These are phyloP conservation scores for Leucosticte australis DNA, from an alignment of 2,113 vertebrate genomes.

Conservation along the genomic window DNA sequence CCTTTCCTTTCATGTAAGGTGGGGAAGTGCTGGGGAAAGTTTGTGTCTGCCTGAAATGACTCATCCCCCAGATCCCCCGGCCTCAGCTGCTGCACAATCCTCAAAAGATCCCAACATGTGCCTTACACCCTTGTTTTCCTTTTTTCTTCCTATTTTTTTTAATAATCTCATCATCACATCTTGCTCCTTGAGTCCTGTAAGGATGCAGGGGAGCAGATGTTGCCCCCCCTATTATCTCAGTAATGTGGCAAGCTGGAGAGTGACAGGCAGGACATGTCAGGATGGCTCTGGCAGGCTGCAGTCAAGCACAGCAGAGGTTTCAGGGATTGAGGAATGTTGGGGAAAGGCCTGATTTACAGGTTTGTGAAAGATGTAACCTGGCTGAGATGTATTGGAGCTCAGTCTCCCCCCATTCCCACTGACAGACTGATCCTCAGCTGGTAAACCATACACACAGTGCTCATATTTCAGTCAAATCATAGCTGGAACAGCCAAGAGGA, in stretches of 20 bases:
- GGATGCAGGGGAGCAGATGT: background rate
- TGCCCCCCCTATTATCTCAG: background rate
- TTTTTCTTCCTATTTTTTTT: background rate
- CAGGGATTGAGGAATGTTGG: background rate
- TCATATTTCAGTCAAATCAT: background rate
- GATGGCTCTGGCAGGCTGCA: background rate
- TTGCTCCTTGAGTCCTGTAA: background rate
- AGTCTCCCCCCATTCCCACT: background rate
- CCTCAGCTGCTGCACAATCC: background rate
- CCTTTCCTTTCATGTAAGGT: conserved; percentile 17
- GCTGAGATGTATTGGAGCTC: fast-evolving
- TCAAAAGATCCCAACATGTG: background rate
- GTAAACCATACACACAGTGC: background rate
- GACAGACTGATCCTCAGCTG: background rate
- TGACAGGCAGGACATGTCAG: background rate
- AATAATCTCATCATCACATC: background rate
- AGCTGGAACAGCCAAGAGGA: background rate
- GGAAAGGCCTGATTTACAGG: background rate
- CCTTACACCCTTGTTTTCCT: background rate
- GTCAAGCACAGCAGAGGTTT: background rate
- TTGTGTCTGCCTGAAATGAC: background rate
- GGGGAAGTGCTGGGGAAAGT: conserved; percentile 1
- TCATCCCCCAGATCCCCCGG: background rate
- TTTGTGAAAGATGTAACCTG: background rate
- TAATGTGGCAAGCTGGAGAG: background rate